Base-by-base conservation (phyloP, 37 sponge, comb jelly and placozoan genomes). In the Halisarca cf. caerulea region DNA sequence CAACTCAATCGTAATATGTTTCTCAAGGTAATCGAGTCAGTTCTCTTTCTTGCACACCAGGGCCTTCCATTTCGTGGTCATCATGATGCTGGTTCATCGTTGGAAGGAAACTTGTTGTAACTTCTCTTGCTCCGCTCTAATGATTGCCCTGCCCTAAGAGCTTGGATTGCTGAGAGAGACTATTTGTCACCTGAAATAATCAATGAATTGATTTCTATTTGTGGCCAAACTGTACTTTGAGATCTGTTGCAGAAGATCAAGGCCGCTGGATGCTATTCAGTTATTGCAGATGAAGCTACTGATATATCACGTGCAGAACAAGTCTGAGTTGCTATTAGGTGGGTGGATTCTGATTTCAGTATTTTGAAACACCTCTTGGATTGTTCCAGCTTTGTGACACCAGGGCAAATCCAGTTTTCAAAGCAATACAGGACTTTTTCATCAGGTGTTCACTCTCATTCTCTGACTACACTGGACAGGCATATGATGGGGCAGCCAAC, bases 401-500 rank as follows among this genome's bases (percentile, higher is more conserved):
- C 7, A 69, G 57, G 33, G 80, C 87, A 71, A 81, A 40, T 15
- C 69, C 81, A 41, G 9, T 87, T 30, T 25, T 51, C 23, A 34
- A n/a, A 37, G 43, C 62, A 30, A 45, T 89, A 17, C 84, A 85
- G 66, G 82, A 84, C 55, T 35, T 40, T 38, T 58, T 89, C 7
- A 59, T 85, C 45, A 27, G 70, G 42, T 79, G 71, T n/a, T 41
- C 57, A n/a, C 41, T 88, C 24, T 62, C 62, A 28, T 39, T 82
- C 4, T n/a, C 42, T 18, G 44, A 75, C n/a, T 75, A 83, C 34
- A 32, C 83, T 9, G 89, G 84, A 17, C 84, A 88, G 44, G 83
- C 90, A 68, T 90, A 90, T 83, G 87, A 86, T 62, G 87, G 90
- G 20, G 82, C 87, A 11, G 41, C 83, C 9, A 86, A 82, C 43